Evolutionary conservation across 2,113 vertebrate genomes (phyloP), one percentile per base, ranked within the genome.

Genomic region (Scophthalmus maximus): DNA sequence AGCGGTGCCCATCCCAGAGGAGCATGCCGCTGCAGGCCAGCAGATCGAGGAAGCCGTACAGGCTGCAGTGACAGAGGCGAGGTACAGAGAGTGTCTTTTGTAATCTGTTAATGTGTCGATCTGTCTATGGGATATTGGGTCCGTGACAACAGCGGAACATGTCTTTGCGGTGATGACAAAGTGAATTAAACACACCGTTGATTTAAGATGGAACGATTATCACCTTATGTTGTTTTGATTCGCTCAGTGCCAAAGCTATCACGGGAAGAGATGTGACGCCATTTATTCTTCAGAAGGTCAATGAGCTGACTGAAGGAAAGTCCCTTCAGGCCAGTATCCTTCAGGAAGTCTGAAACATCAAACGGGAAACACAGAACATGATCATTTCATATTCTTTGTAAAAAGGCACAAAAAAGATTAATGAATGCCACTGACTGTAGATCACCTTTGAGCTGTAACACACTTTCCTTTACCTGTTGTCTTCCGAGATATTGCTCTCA

Each of bases 291-390:
- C 90, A 92, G 69, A 94, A 88, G 78, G 90, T 97, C 76, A 93
- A 71, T 75, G 91, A 94, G 32, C 75, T 97, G 64, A 96, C 95
- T 1, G 30, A 76, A 27, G 96, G 96, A 70, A 93, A 93, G 84
- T 96, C 96, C 0, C 67, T 97, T 62, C 89, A 91, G 67, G 93
- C 95, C 72, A 97, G 96, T 96, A 97, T 97, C 95, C 93, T 94
- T 92, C 79, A n/a, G 20, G 52, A 69, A 59, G 57, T 51, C 29
- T 36, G 25, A 66, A 18, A 6, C 11, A 50, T 52, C 3, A 25
- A 1, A 47, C 15, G 60, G 29, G 55, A 12, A 11, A 22, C 42
- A 46, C 22, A 75, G 1, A 61, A 64, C 14, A 36, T 36, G 22
- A 84, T 51, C 4, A 20, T 47, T 34, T 40, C 23, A 62, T 55